Conservation (phyloP, 2,113 vertebrate genomes). For the Climacteris rufus region DNA sequence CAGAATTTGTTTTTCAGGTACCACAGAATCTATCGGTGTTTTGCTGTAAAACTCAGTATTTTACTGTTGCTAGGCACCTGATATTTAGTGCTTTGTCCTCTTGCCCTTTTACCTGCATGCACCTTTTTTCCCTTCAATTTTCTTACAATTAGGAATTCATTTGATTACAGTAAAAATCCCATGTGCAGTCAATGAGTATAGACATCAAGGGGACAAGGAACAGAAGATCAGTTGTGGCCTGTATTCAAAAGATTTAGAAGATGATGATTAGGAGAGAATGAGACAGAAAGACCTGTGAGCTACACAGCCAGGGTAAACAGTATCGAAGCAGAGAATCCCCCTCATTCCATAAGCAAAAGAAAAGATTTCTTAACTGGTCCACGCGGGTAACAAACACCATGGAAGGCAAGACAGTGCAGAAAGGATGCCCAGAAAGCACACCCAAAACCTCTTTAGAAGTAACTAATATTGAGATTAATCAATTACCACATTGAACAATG, state of each 20-base stretch:
- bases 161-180: conserved; percentile 20
- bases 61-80: conserved; percentile 47
- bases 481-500: not conserved
- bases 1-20: not conserved
- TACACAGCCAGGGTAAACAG: not conserved
- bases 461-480: not conserved
- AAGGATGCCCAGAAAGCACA: not conserved
- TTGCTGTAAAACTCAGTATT: conserved; percentile 35
- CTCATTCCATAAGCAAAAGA: not conserved
- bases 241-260: not conserved
- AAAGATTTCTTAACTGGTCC: not conserved
- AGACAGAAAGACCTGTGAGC: not conserved
- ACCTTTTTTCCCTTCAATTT: not conserved
- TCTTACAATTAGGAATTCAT: conserved; percentile 20
- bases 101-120: conserved; percentile 22
- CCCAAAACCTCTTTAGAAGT: not conserved
- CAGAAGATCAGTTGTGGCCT: not conserved
- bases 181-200: not conserved
- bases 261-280: not conserved
- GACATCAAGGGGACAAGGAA: not conserved
- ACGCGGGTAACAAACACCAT: not conserved
- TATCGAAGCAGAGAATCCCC: not conserved
- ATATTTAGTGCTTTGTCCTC: conserved; percentile 23
- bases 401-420: not conserved
- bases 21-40: not conserved